Conservation (phyloP, 2,113 vertebrate species). For the Oreocharis arfaki region DNA sequence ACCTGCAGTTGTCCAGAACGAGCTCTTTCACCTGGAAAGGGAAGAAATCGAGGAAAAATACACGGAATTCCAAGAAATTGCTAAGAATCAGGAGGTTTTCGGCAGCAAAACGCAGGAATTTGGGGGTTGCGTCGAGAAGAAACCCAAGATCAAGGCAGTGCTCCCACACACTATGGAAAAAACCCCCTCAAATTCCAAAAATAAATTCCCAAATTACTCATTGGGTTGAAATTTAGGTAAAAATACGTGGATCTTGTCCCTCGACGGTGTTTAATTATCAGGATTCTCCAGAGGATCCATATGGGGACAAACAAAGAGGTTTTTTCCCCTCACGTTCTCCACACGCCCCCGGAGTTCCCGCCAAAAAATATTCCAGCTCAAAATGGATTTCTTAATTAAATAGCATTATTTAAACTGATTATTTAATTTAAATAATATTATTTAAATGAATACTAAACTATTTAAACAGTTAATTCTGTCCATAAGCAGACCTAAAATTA, state of each 20-base stretch:
- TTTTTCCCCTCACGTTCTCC: neutral
- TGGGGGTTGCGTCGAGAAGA: neutral
- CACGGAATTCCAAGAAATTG: neutral
- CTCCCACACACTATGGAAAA: neutral
- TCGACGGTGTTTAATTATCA: neutral
- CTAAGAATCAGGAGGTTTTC: accelerated
- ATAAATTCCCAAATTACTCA: neutral
- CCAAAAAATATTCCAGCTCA: neutral
- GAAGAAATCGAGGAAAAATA: accelerated
- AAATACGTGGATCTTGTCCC: accelerated
- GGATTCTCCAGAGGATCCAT: neutral
- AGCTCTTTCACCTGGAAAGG: slow-evolving; percentile 86
- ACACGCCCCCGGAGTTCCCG: accelerated
- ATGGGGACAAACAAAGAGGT: accelerated
- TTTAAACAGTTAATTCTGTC: neutral
- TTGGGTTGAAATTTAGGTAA: neutral
- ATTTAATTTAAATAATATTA: neutral
- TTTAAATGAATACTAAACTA: neutral
- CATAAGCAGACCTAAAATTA: neutral
- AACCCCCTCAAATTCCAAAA: accelerated
- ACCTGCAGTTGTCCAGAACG: slow-evolving; percentile 95
- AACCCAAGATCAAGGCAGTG: neutral
- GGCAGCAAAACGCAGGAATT: accelerated
- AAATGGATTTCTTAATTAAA: neutral
- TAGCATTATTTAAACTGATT: too few relatives aligned